These are phyloP conservation scores for Rafetus swinhoei DNA, from an alignment of 2,113 vertebrate species.

Conservation along the genomic window DNA sequence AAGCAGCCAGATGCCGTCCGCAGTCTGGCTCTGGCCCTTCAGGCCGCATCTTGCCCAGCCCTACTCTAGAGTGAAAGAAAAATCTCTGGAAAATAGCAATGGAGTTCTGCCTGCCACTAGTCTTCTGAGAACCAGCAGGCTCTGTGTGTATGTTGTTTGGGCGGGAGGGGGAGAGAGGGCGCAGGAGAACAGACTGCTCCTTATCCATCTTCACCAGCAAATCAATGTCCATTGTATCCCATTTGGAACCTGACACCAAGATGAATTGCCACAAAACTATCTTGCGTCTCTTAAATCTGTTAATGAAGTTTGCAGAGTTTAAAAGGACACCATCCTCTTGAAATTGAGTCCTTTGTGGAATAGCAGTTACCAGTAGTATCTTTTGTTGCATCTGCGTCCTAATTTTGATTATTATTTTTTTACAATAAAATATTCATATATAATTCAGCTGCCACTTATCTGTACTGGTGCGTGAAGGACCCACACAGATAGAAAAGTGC, in stretches of 20 bases:
- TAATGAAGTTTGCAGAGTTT: not conserved
- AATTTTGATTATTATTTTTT: conserved; percentile 18
- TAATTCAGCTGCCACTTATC: not conserved
- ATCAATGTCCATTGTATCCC: not conserved
- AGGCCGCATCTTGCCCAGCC: too few species aligned
- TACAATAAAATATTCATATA: not conserved
- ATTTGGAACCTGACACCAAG: not conserved
- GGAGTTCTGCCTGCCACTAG: accelerated
- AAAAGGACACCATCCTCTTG: not conserved
- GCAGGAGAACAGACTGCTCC: not conserved
- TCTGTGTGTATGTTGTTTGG: not conserved
- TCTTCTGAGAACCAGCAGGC: accelerated
- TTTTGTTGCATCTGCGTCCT: conserved; percentile 29
- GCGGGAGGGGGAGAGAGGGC: not conserved
- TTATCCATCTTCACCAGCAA: conserved; percentile 23
- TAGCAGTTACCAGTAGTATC: conserved; percentile 39
- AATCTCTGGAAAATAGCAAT: not conserved
- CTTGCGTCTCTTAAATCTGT: not conserved
- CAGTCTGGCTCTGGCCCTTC: too few species aligned
- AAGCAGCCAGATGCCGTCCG: too few species aligned
- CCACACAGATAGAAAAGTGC: not conserved
- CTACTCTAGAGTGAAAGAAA: not conserved
- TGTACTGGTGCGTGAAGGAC: accelerated
- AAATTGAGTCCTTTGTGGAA: not conserved
- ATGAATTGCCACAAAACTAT: conserved; percentile 28